These are phyloP conservation scores for Agelas oroides DNA, from an alignment of 37 sponge, comb jelly and placozoan species.

Conservation along the genomic window DNA sequence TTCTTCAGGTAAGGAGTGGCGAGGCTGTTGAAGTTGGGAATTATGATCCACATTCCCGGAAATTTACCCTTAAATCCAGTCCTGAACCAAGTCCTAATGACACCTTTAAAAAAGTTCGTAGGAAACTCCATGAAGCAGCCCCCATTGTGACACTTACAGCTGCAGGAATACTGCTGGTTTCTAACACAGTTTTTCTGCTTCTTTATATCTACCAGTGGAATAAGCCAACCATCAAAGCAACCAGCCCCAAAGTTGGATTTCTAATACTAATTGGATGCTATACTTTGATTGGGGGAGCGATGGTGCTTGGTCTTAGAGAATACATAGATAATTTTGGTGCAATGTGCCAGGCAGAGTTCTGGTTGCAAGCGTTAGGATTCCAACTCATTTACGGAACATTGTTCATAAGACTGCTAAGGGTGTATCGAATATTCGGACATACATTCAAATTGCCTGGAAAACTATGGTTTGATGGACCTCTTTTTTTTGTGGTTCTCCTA, in stretches of 20 bases:
- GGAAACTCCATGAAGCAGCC: too few species aligned
- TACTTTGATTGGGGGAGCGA: too few species aligned
- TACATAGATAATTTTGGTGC: neutral
- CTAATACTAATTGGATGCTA: too few species aligned
- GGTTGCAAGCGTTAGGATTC: neutral
- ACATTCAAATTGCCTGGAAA: neutral
- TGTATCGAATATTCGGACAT: neutral
- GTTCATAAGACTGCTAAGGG: neutral
- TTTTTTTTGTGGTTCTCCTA: neutral
- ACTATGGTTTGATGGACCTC: neutral
- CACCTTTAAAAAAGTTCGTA: neutral
- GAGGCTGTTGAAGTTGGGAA: neutral
- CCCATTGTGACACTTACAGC: neutral
- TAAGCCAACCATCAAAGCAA: too few species aligned
- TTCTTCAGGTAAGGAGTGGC: conserved; percentile 21
- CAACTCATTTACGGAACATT: conserved; percentile 10
- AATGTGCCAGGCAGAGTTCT: neutral
- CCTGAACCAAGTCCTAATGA: neutral
- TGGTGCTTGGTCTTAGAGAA: neutral
- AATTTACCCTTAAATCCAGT: neutral
- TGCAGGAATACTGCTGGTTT: neutral
- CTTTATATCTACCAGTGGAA: conserved; percentile 11
- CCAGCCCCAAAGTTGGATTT: too few species aligned
- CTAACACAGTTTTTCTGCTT: neutral
- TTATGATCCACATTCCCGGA: conserved; percentile 1